Percentiles rank a stretch among this genome's conserved stretches.
phyloP scores from a whole-genome alignment of 1,140 invertebrate genomes.

The Lasioglossum baleicum region DNA sequence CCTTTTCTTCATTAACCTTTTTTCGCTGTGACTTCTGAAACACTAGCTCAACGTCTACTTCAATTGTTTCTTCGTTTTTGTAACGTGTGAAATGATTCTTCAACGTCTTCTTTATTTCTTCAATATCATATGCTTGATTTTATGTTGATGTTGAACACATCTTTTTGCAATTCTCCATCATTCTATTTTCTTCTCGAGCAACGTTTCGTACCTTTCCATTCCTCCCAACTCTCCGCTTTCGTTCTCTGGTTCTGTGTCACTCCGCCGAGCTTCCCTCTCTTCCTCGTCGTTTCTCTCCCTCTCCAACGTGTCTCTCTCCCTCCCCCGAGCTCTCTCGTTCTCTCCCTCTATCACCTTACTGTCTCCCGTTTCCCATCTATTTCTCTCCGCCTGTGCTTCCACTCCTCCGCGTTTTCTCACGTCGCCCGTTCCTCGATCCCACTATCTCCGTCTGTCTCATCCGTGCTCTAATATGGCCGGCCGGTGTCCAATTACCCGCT shows the following conservation, averaged over 20 bases:
- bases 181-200: too few species aligned
- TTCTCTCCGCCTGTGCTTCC: slow-evolving; percentile 17
- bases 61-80: too few species aligned
- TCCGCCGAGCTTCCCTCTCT: not conserved
- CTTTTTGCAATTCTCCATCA: too few species aligned
- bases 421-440: slow-evolving; percentile 30
- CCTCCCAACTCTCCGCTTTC: too few species aligned
- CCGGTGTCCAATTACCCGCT: slow-evolving; percentile 77
- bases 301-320: too few species aligned
- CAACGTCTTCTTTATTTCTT: too few species aligned
- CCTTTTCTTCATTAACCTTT: not conserved
- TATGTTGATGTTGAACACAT: too few species aligned
- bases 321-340: not conserved
- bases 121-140: too few species aligned
- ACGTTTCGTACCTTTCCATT: too few species aligned
- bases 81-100: too few species aligned
- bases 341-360: slow-evolving; percentile 1
- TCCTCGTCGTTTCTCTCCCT: not conserved
- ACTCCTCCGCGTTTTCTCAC: slow-evolving; percentile 24
- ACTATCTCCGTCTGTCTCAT: slow-evolving; percentile 56
- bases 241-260: too few species aligned
- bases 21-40: not conserved
- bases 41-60: too few species aligned
- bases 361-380: slow-evolving; percentile 25
- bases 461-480: slow-evolving; percentile 78